Conservation (phyloP, 2,888 invertebrate species). For the Thyatira batis region DNA sequence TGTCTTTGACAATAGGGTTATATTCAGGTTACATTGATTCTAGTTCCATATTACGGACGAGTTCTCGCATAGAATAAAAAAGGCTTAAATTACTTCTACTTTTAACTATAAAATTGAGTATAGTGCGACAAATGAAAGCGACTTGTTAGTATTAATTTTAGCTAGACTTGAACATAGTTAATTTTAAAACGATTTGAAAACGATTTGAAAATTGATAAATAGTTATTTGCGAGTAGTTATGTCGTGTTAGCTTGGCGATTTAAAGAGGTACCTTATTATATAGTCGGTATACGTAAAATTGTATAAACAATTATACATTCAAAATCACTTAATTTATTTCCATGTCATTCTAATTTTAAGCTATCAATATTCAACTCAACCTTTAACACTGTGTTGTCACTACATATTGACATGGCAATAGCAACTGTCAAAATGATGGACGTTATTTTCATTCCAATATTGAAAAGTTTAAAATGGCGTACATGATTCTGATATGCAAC, state of each 20-base stretch:
- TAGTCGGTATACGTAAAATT: neutral
- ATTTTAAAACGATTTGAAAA: neutral
- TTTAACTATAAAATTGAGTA: neutral
- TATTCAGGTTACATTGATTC: neutral
- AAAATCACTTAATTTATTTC: neutral
- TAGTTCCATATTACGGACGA: neutral
- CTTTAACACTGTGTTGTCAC: neutral
- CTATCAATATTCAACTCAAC: neutral
- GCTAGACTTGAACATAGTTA: neutral
- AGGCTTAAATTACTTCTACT: neutral
- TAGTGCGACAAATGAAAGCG: neutral
- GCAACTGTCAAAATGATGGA: slow-evolving; percentile 1
- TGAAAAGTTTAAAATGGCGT: neutral
- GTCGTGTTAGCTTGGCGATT: neutral
- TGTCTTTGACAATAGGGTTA: neutral
- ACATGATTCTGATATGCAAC: neutral
- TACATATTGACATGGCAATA: neutral
- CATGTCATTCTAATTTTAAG: neutral
- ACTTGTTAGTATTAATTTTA: neutral
- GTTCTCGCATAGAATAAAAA: neutral
- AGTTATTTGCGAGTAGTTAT: neutral
- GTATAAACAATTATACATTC: neutral
- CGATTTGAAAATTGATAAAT: no score
- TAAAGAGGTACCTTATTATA: neutral
- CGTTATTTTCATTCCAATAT: neutral